Evolutionary conservation across 2,797 vertebrate genomes (phyloP), one percentile per base, ranked within the genome.

Genomic region (Anguilla anguilla): DNA sequence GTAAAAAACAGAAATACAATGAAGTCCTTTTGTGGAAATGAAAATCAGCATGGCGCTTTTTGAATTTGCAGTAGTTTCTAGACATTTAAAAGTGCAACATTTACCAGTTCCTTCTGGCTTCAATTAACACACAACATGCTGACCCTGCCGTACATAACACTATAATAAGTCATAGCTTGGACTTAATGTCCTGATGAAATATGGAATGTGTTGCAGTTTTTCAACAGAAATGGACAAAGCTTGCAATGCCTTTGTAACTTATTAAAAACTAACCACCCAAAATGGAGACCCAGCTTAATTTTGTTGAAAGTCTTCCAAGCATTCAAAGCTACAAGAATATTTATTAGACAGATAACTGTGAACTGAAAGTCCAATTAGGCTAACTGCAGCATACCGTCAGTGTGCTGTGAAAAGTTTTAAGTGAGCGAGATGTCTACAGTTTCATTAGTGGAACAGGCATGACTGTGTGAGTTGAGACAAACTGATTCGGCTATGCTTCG

Each of bases 301-400:
- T 39, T 15, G 1, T 43, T 25, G 17, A 31, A 31, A 31, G 1
- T 39, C 6, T 82, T 77, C 72, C 39, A 46, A 19, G 39, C 77
- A 43, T 81, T 51, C 7, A 49, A 82, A 82, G 49, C 43, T 51
- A 25, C 77, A 43, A 46, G 17, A 51, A 46, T 46, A 51, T 43
- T 51, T 51, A 6, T 82, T 82, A 51, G 22, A 49, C 77, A 49
- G 19, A 7, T 10, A 49, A 51, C 43, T 51, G 17, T 25, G 79
- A 82, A 51, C 43, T 51, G 17, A 9, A 46, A 82, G 74, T 2
- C 19, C 74, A 5, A 25, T n/a, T 46, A 57, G 53, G 57, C 43
- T 69, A 11, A 49, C 83, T 82, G 82, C 86, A 83, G 57, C 74
- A 25, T 85, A 10, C 83, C 39, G 15, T 31, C 87, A 69, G 46